phyloP scores from a whole-genome alignment of 2,888 invertebrate species.

The Lordiphosa fenestrarum region DNA sequence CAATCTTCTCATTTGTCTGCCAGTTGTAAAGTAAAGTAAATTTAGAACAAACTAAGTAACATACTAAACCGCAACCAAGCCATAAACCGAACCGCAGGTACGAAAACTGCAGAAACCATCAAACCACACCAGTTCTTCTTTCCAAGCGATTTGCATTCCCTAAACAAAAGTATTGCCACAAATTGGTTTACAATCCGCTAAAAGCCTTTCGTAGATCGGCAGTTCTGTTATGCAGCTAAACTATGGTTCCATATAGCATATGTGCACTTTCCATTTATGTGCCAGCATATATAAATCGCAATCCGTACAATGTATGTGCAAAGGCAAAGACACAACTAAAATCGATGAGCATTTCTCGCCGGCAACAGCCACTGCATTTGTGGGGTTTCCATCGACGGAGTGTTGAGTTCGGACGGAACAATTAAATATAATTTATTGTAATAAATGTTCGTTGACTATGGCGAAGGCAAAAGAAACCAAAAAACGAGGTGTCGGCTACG shows the following conservation, averaged over 20 bases:
- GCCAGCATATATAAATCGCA: slow-evolving; percentile 19
- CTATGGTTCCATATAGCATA: neutral
- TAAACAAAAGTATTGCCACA: no score
- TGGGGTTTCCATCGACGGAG: slow-evolving; percentile 56
- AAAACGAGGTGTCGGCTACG: no score
- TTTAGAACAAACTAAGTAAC: no score
- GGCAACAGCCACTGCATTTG: slow-evolving; percentile 39
- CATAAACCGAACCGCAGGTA: no score
- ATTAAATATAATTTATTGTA: slow-evolving; percentile 60
- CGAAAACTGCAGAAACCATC: no score
- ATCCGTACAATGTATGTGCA: slow-evolving; percentile 14
- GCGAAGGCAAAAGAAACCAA: neutral
- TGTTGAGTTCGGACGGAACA: slow-evolving; percentile 52
- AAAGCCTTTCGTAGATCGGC: no score
- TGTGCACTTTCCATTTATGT: slow-evolving; percentile 10
- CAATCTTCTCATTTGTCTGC: no score
- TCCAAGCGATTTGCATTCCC: no score
- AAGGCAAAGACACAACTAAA: slow-evolving; percentile 43
- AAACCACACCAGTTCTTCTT: no score
- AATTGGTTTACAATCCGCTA: no score
- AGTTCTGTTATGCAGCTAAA: neutral
- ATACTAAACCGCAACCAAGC: no score
- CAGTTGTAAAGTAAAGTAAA: no score
- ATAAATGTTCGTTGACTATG: slow-evolving; percentile 17
- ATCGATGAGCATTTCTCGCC: slow-evolving; percentile 66